Evolutionary conservation across 2,113 vertebrate genomes (phyloP).

Genomic region (Cinclus cinclus): DNA sequence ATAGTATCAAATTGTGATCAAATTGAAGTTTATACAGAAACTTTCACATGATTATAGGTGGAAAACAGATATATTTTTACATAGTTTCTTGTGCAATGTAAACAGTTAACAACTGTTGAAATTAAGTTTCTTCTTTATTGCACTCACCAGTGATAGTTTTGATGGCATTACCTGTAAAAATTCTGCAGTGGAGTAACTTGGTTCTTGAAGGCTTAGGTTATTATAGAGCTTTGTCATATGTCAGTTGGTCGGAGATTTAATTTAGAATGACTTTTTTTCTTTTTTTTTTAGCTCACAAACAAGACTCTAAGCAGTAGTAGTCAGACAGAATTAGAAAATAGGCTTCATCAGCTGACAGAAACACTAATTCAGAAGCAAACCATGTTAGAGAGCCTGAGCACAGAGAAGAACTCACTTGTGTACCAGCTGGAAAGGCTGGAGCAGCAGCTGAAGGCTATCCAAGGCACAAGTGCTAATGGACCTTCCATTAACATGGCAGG

Average conservation of each 20-base stretch:
- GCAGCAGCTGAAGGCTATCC: constrained; percentile 85
- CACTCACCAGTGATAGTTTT: background rate
- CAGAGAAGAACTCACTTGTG: constrained; percentile 92
- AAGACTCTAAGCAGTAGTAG: constrained; percentile 91
- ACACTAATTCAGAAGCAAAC: constrained; percentile 99
- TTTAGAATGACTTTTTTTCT: background rate
- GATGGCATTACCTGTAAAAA: background rate
- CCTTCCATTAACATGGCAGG: constrained; percentile 87
- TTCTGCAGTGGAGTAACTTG: background rate
- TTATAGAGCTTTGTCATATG: background rate
- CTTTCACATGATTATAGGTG: background rate
- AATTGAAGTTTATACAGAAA: background rate
- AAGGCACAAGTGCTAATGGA: constrained; percentile 76
- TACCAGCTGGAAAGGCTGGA: constrained; percentile 94
- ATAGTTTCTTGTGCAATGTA: background rate
- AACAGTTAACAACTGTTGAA: background rate
- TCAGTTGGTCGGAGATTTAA: background rate
- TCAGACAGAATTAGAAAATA: constrained; percentile 90
- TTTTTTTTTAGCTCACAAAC: constrained; percentile 86
- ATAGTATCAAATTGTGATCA: background rate
- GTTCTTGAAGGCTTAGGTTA: background rate
- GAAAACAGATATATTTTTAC: background rate
- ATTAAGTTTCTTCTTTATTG: background rate
- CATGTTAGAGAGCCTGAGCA: constrained; percentile 95
- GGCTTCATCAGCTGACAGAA: constrained; percentile 95